A percentile compares a stretch with the other conserved stretches of the same genome.
These are phyloP conservation scores for Drosophila mimetica DNA, from an alignment of 2,888 invertebrate genomes.

Conservation along the genomic window DNA sequence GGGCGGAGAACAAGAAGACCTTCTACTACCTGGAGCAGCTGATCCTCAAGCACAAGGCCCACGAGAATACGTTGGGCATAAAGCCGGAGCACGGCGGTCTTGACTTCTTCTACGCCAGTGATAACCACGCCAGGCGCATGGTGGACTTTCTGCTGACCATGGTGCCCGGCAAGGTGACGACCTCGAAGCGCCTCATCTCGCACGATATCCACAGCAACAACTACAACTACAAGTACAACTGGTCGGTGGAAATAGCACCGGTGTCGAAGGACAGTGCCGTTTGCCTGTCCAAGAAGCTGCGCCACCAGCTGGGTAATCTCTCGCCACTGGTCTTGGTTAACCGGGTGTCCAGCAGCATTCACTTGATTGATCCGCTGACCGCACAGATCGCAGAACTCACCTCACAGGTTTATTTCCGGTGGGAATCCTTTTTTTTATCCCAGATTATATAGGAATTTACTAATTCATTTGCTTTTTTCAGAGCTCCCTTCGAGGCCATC, in stretches of 20 bases:
- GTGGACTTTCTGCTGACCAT: constrained; percentile 95
- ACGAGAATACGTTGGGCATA: constrained; percentile 94
- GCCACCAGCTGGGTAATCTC: constrained; percentile 94
- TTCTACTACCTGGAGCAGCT: constrained; percentile 98
- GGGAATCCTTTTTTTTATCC: not conserved
- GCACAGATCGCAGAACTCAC: constrained; percentile 96
- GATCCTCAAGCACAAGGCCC: constrained; percentile 97
- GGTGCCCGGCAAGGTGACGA: constrained; percentile 93
- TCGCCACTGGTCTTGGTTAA: constrained; percentile 94
- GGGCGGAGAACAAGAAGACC: constrained; percentile 97
- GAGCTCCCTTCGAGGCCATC: constrained; percentile 92
- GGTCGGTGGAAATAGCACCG: constrained; percentile 97
- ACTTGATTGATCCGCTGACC: constrained; percentile 95
- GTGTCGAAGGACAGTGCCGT: constrained; percentile 97
- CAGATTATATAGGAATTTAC: too few species aligned
- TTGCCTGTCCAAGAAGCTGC: constrained; percentile 93
- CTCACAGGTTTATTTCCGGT: constrained; percentile 92
- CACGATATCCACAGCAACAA: constrained; percentile 98
- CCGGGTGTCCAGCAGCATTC: constrained; percentile 94
- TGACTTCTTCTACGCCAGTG: constrained; percentile 96
- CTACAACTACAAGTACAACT: constrained; percentile 98
- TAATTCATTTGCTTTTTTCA: not conserved
- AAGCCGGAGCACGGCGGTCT: constrained; percentile 94
- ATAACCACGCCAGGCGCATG: constrained; percentile 96
- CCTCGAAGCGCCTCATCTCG: constrained; percentile 97